Evolutionary conservation across 2,888 invertebrate genomes (phyloP), one percentile per base, ranked within the genome.

Genomic region (Cerceris rybyensis): DNA sequence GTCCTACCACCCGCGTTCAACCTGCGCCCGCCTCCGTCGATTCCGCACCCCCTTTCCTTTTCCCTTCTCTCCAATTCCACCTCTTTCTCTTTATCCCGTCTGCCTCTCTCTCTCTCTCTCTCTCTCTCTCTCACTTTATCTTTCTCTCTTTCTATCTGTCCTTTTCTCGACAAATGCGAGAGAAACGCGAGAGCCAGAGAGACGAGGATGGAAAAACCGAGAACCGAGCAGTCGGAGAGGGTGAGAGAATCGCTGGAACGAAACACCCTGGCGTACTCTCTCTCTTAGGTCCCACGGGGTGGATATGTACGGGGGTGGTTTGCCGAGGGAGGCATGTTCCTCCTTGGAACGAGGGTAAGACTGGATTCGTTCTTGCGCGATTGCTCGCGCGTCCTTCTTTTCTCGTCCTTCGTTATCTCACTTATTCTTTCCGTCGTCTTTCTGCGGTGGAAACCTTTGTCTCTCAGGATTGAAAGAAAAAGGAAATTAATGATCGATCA

Each of bases 1-100:
- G 81, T 86, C 85, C 86, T 72, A 60, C 80, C 84, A 75, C 83
- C 82, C 74, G 58, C 52, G 66, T 74, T 70, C 63, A 58, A 43
- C n/a, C 70, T 58, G 42, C 57, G 43, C 60, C 69, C 59, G 70
- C 61, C 77, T 50, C 52, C 39, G 43, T 41, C 73, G 65, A 72
- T 75, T 59, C 70, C 61, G 13, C 70, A 69, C 54, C 72, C 66
- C 60, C 72, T 59, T 28, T 39, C 63, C 14, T 42, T 11, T 54
- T 41, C 49, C 54, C 67, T n/a, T 63, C 49, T 17, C n/a, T 61
- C 49, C 16, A 9, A 57, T 61, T 9, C 17, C 14, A 41, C 42
- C 28, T 57, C n/a, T n/a, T 52, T n/a, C 52, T n/a, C 52, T 52
- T 7, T 13, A 13, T 55, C 28, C 60, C 39, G 43, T 17, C 49